A percentile compares a stretch with the other conserved stretches of the same genome.
Conservation (phyloP, 2,888 invertebrate genomes). For the Boloria euphrosyne region DNA sequence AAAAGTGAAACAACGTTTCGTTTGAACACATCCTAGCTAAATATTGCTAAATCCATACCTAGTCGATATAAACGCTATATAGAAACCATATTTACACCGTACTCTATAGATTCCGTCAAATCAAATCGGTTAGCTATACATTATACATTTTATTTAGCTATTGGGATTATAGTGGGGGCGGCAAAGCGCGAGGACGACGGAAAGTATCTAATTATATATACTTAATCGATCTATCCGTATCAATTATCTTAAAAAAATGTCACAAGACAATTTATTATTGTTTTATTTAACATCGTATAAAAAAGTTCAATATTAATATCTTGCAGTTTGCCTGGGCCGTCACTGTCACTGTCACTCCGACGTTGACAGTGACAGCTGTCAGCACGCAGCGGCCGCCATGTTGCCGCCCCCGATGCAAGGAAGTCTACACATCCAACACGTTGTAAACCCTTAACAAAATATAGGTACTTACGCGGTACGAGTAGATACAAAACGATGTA, state of each 20-base stretch:
- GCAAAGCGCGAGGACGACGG: not conserved
- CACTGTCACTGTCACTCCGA: conserved; percentile 2
- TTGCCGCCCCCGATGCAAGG: conserved; percentile 15
- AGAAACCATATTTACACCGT: conserved; percentile 69
- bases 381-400: not conserved
- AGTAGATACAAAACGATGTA: conserved; percentile 70
- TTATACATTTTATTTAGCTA: conserved; percentile 45
- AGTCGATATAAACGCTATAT: conserved; percentile 70
- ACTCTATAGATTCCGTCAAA: conserved; percentile 60
- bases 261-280: not conserved
- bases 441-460: conserved; percentile 73
- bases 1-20: conserved; percentile 61
- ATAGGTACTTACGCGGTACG: conserved; percentile 64
- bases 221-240: no score
- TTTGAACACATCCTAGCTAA: conserved; percentile 81
- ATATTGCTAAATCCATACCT: conserved; percentile 70
- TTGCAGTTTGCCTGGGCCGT: not conserved
- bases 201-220: no score
- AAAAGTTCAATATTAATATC: not conserved
- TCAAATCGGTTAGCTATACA: conserved; percentile 48
- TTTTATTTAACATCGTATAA: conserved; percentile 4
- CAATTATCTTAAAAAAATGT: no score
- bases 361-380: conserved; percentile 19
- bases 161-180: conserved; percentile 37
- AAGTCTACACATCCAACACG: conserved; percentile 22